phyloP scores from a whole-genome alignment of 2,113 vertebrate species.

The Oxygymnocypris stewartii region DNA sequence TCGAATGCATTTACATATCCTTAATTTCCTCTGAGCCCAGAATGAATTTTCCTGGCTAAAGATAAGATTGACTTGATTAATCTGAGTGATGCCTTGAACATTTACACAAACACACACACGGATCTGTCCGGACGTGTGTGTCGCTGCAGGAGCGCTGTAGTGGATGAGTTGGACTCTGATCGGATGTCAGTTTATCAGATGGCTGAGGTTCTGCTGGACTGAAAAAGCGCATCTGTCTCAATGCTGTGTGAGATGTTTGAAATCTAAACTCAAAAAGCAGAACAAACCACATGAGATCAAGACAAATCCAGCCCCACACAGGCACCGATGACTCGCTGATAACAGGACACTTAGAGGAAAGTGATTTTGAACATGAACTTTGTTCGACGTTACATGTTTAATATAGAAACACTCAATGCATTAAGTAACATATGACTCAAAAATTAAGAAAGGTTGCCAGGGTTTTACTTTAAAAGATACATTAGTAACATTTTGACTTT shows the following conservation, averaged over 20 bases:
- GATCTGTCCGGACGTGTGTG: neutral
- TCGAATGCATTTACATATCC: slow-evolving; percentile 14
- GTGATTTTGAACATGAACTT: neutral
- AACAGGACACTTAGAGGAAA: neutral
- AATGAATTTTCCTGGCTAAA: slow-evolving; percentile 1
- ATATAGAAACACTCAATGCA: neutral
- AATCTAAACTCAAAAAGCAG: slow-evolving; percentile 4
- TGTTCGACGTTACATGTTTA: neutral
- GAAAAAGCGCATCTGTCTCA: neutral
- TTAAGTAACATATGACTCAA: neutral
- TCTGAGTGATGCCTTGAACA: slow-evolving; percentile 3
- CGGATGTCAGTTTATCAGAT: slow-evolving; percentile 35
- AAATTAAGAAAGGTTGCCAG: too few relatives aligned
- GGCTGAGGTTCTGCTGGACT: neutral
- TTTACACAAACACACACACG: neutral
- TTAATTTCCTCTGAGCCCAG: slow-evolving; percentile 17
- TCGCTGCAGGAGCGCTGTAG: neutral
- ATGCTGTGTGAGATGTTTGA: neutral
- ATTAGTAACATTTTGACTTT: neutral
- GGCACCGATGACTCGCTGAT: neutral
- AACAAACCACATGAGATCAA: neutral
- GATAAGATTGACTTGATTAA: slow-evolving; percentile 7
- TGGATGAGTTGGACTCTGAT: slow-evolving; percentile 10
- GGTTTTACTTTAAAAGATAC: too few relatives aligned
- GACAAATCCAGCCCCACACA: neutral